Evolutionary conservation across 2,797 vertebrate species (phyloP), one percentile per base, ranked within the genome.

Genomic region (Brotula barbata): DNA sequence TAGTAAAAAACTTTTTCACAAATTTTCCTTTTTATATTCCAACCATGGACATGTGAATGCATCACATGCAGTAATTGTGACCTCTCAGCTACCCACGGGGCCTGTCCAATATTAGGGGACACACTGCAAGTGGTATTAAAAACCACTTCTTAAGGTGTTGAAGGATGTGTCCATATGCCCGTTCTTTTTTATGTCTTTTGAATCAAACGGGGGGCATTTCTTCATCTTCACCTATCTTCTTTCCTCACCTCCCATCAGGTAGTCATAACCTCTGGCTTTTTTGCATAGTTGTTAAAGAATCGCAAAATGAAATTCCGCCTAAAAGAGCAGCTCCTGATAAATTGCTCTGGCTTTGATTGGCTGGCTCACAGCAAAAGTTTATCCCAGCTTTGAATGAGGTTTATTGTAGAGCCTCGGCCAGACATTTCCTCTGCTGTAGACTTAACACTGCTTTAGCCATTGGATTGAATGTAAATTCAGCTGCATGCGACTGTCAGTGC

Each of bases 271-370:
- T 25, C 61, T 19, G 15, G 5, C 44, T 65, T 64, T 57, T 67
- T 6, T 22, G 40, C 51, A 34, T 10, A 6, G 51, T 33, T 33
- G 31, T 33, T 10, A 33, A 7, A 6, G 31, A 2, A 11, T 2
- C 11, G 31, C 5, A 33, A 33, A 11, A 33, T 2, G 9, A 82
- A 82, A 79, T 81, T 64, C 68, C 8, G 69, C 54, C 59, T 82
- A 69, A 82, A 82, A 28, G 70, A 79, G 68, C 51, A 41, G 72
- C 70, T 81, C 58, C 73, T 71, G 81, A 68, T 54, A 75, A 80
- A 82, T 82, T 61, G 65, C 78, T 57, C 47, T 28, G n/a, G 49
- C 72, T 78, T 83, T 85, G 71, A 85, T 86, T 87, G 75, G 78
- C 84, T 85, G 80, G 75, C 72, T 77, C 69, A 42, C 68, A 71